Evolutionary conservation across 2,888 invertebrate species (phyloP).

Genomic region (Diaphora mendica): DNA sequence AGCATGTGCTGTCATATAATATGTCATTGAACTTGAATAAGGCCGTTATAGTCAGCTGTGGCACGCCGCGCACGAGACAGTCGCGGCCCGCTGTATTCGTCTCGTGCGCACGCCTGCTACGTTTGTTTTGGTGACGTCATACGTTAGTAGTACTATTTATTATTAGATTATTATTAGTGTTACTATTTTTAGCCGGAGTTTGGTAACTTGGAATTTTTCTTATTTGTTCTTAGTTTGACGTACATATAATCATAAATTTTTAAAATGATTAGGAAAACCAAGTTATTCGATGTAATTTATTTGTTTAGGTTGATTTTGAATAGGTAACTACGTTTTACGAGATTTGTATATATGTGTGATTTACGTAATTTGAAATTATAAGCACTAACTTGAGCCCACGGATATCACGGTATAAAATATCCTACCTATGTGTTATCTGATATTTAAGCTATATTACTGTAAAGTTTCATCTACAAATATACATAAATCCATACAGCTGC

Average conservation of each 20-base stretch:
- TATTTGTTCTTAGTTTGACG: conserved; percentile 6
- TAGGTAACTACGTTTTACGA: too few relatives aligned
- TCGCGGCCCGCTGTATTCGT: neutral
- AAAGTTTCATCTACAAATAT: too few relatives aligned
- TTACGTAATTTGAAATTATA: too few relatives aligned
- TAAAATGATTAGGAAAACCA: neutral
- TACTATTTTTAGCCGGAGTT: neutral
- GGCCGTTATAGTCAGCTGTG: conserved; percentile 17
- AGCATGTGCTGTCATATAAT: neutral
- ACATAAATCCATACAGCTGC: too few relatives aligned
- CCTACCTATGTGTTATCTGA: too few relatives aligned
- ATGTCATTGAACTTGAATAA: conserved; percentile 14
- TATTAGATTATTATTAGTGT: neutral
- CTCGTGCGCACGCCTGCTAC: conserved; percentile 8
- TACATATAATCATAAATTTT: conserved; percentile 7
- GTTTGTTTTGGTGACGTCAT: conserved; percentile 10
- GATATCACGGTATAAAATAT: too few relatives aligned
- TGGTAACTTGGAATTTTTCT: neutral
- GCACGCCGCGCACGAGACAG: neutral
- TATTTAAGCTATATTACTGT: too few relatives aligned
- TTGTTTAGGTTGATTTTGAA: too few relatives aligned
- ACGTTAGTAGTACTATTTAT: conserved; percentile 2
- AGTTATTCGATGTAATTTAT: too few relatives aligned
- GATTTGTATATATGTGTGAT: too few relatives aligned
- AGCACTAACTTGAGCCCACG: too few relatives aligned